Base-by-base conservation (phyloP, 2,888 invertebrate species). In the Parnassius apollo region DNA sequence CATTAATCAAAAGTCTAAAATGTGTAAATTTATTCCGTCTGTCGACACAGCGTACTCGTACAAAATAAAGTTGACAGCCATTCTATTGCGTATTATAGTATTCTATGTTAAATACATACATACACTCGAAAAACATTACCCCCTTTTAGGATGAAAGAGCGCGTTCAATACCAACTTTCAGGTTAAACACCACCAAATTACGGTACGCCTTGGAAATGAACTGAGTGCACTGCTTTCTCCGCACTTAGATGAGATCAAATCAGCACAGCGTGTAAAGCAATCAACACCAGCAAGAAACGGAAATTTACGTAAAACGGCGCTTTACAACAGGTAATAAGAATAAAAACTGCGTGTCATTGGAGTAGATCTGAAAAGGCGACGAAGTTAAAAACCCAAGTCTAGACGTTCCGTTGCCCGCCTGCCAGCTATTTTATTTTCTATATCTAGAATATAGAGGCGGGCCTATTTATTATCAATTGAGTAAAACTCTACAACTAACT, bases 241-340 rank as follows among this genome's bases (percentile, higher is more conserved):
- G 67, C 75, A 70, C 69, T 75, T 71, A 71, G 75, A 82, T 82
- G 75, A 83, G 84, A 86, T 85, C 81, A 82, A 82, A 83, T 80
- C 79, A 73, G 72, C 71, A 73, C 73, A 72, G 72, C 75, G 79
- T 80, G 77, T 81, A 85, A 81, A 80, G 78, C 78, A 77, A 82
- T 82, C 77, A 76, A 78, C 78, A 75, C 76, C 70, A 68, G 18
- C 42, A 58, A 52, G 56, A 50, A 59, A 42, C 9, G 25, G 10
- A n/a, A 44, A 1, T 46, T 56, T 18, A 48, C 22, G 48, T 50
- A 57, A 64, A 59, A 56, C 48, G 22, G 12, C n/a, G 68, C 72
- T 66, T 78, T 68, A 35, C 8, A 0, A 3, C 49, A 12, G 1
- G 51, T n/a, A 18, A 69, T 78, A 79, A 67, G 74, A 71, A 70